Conservation (phyloP, 2,113 vertebrate species). For the Brachyhypopomus gauderio region DNA sequence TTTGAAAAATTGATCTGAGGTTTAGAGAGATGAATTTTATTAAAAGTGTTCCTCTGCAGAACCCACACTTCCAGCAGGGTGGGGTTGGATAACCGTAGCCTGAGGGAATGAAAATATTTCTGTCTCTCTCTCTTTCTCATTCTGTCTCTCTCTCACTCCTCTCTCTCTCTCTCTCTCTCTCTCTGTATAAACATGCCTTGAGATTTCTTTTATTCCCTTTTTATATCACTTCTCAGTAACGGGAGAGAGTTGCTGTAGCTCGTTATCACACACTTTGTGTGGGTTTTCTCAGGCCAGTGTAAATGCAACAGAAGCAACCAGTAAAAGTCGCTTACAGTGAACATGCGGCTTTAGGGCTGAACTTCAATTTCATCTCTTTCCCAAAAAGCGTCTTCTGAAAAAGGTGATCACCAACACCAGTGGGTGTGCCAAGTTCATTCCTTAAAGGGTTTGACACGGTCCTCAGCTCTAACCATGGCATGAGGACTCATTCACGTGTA, state of each 20-base stretch:
- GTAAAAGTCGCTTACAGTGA: not conserved
- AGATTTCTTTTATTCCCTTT: conserved; percentile 9
- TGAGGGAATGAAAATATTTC: conserved; percentile 67
- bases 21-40: conserved; percentile 50
- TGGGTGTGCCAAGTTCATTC: not conserved
- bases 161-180: not conserved
- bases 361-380: not conserved
- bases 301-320: not conserved
- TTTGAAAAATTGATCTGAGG: not conserved
- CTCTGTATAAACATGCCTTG: conserved; percentile 20
- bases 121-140: conserved; percentile 21
- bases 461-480: not conserved
- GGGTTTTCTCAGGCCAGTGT: not conserved
- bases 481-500: conserved; percentile 53
- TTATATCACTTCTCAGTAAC: not conserved
- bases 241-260: not conserved
- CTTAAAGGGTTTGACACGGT: not conserved
- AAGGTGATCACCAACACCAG: not conserved
- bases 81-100: conserved; percentile 74
- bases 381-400: not conserved
- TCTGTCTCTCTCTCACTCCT: conserved; percentile 25
- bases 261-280: not conserved
- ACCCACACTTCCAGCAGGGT: conserved; percentile 59
- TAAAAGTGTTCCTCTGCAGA: conserved; percentile 61
- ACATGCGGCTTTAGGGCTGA: not conserved